Conservation (phyloP, 2,113 vertebrate genomes). For the Bucco capensis region DNA sequence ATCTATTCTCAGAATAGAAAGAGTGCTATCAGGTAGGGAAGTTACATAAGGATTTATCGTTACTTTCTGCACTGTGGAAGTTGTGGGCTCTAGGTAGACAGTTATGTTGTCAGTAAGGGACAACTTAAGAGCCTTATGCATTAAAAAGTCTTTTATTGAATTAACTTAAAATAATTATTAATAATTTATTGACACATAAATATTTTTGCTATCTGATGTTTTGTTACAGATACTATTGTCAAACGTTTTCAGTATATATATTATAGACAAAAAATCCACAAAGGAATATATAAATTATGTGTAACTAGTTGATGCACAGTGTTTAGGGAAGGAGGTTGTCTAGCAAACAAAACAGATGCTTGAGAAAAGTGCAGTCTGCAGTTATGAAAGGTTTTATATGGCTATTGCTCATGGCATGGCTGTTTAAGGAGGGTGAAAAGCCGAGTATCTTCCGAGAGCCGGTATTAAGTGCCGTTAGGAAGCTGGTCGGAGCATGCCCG, state of each 20-base stretch:
- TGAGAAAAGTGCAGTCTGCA: not conserved
- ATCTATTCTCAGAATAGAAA: not conserved
- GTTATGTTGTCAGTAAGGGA: not conserved
- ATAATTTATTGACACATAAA: slow-evolving; percentile 14
- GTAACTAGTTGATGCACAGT: not conserved
- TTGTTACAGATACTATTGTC: not conserved
- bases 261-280: not conserved
- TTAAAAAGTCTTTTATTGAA: not conserved
- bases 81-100: not conserved
- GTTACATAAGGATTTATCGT: not conserved
- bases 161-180: not conserved
- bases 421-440: slow-evolving; percentile 17
- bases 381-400: slow-evolving; percentile 46
- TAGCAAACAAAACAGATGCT: not conserved
- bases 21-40: not conserved
- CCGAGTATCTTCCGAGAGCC: not conserved
- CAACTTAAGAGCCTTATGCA: not conserved
- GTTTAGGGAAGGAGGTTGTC: not conserved
- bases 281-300: not conserved
- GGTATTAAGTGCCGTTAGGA: not conserved
- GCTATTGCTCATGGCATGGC: slow-evolving; percentile 33
- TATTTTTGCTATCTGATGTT: not conserved
- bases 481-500: not conserved
- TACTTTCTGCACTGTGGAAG: not conserved
- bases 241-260: not conserved